Percentiles rank a stretch among this genome's conserved stretches.
Conservation (phyloP, 1,140 invertebrate genomes). For the Bombus breviceps region DNA sequence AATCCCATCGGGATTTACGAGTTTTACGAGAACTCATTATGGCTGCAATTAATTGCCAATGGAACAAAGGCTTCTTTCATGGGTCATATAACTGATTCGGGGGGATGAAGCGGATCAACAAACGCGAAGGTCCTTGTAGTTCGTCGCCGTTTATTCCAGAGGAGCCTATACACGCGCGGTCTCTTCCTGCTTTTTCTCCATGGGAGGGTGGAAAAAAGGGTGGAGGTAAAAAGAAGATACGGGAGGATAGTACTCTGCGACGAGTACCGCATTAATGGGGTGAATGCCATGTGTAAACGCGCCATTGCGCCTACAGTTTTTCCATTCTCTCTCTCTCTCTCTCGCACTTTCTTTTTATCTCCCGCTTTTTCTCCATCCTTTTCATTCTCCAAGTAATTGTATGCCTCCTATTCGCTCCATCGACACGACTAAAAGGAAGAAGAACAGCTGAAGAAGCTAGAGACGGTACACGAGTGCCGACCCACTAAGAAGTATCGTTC, state of each 20-base stretch:
- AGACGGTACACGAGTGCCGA: constrained; percentile 26
- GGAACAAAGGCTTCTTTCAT: constrained; percentile 67
- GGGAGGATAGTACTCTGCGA: constrained; percentile 27
- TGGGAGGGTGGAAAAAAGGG: neutral
- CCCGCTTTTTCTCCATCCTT: neutral
- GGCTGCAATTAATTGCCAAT: constrained; percentile 66
- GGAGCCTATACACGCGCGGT: neutral
- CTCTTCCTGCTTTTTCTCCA: neutral
- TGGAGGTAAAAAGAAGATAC: constrained; percentile 1
- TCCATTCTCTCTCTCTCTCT: neutral
- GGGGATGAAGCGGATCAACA: constrained; percentile 33
- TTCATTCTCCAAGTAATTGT: constrained; percentile 34
- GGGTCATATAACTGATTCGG: constrained; percentile 66
- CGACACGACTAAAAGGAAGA: neutral
- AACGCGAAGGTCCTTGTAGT: constrained; percentile 23
- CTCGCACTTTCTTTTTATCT: neutral
- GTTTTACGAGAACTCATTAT: constrained; percentile 67
- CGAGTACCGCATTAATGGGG: constrained; percentile 48
- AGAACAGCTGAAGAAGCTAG: constrained; percentile 12
- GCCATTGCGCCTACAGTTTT: constrained; percentile 32
- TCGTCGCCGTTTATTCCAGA: constrained; percentile 14
- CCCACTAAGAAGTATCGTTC: constrained; percentile 30
- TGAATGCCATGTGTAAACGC: constrained; percentile 52
- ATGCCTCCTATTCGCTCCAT: constrained; percentile 6
- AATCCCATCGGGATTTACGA: constrained; percentile 68